Conservation (phyloP, 1,140 invertebrate species). For the Diplogasteroides magnus region DNA sequence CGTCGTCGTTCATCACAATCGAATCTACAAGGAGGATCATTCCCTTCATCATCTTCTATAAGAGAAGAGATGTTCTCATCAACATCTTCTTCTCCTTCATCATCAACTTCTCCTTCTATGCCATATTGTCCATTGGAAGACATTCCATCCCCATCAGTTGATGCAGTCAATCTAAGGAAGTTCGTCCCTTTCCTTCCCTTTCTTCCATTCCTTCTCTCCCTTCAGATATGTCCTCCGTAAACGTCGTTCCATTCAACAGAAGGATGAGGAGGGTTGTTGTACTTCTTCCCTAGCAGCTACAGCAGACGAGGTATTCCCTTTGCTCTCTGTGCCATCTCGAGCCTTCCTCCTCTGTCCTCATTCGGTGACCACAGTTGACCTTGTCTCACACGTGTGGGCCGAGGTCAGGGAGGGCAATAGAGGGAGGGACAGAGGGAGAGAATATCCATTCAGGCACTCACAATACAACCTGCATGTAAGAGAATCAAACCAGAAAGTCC, state of each 20-base stretch:
- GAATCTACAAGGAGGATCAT: neutral
- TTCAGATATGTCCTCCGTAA: slow-evolving; percentile 23
- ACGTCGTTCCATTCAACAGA: slow-evolving; percentile 28
- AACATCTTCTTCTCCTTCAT: neutral
- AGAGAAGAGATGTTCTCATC: neutral
- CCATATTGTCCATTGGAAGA: slow-evolving; percentile 5
- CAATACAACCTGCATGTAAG: neutral
- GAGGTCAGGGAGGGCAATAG: neutral
- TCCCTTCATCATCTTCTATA: neutral
- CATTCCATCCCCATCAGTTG: slow-evolving; percentile 7
- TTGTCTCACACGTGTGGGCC: slow-evolving; percentile 1
- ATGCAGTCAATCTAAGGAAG: slow-evolving; percentile 1
- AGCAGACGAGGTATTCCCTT: slow-evolving; percentile 38
- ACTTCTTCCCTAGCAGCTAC: slow-evolving; percentile 44
- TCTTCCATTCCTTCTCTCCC: slow-evolving; percentile 3
- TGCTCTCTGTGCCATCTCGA: neutral
- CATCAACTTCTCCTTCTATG: neutral
- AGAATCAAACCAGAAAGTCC: slow-evolving; percentile 1
- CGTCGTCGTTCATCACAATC: neutral
- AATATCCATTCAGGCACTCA: neutral
- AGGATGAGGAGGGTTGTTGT: slow-evolving; percentile 47
- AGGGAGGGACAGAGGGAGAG: neutral
- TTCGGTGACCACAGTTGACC: neutral
- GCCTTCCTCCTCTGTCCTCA: slow-evolving; percentile 1
- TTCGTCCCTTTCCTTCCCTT: slow-evolving; percentile 4